phyloP scores from a whole-genome alignment of 2,113 vertebrate genomes.

The Pelodiscus sinensis region DNA sequence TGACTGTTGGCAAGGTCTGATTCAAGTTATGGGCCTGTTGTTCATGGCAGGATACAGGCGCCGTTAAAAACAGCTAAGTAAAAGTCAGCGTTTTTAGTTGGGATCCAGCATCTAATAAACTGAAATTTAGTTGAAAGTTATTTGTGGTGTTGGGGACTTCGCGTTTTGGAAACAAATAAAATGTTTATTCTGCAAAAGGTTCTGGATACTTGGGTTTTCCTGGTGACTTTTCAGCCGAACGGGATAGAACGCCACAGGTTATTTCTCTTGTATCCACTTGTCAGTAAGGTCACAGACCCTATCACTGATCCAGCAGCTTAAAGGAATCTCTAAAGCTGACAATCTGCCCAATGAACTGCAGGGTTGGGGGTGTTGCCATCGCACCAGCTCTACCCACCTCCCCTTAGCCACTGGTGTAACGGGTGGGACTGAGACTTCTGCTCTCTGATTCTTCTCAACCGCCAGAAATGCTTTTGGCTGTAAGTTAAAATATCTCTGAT shows the following conservation, averaged over 20 bases:
- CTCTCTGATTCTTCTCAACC: accelerated
- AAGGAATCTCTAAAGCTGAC: conserved; percentile 28
- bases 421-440: neutral
- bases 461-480: neutral
- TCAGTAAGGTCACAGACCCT: neutral
- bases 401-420: neutral
- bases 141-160: neutral
- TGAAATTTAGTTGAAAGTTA: neutral
- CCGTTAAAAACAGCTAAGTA: neutral
- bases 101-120: neutral
- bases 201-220: neutral
- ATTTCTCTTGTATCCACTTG: conserved; percentile 31
- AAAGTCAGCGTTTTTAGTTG: neutral
- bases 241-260: conserved; percentile 34
- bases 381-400: neutral
- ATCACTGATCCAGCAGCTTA: neutral
- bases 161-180: neutral
- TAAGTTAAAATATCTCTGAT: neutral
- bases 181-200: neutral
- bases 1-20: neutral
- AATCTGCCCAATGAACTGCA: neutral
- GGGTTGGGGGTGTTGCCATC: neutral
- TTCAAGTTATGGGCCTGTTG: neutral
- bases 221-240: neutral
- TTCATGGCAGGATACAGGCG: neutral